These are phyloP conservation scores for Eudyptes chrysolophus DNA, from an alignment of 2,113 vertebrate species.

Conservation along the genomic window DNA sequence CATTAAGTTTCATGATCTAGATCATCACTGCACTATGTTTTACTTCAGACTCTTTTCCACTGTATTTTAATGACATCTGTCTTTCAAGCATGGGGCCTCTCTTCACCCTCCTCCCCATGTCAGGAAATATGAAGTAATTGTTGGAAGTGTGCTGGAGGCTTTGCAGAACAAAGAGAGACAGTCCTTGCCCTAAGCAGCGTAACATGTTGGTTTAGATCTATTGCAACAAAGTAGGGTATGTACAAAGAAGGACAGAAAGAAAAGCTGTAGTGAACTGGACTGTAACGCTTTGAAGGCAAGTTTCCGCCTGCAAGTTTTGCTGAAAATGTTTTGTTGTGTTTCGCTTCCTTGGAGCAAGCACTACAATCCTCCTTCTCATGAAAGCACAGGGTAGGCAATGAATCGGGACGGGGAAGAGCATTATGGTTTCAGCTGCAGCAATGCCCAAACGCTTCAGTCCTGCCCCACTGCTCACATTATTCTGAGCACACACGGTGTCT, in stretches of 20 bases:
- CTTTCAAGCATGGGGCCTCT: not conserved
- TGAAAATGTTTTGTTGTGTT: not conserved
- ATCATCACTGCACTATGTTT: not conserved
- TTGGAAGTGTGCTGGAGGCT: not conserved
- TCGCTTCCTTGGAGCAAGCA: not conserved
- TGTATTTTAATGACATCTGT: not conserved
- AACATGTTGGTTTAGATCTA: not conserved
- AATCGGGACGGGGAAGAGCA: not conserved
- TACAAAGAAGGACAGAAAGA: not conserved
- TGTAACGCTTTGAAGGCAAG: not conserved
- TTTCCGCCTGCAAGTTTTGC: not conserved
- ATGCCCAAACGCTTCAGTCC: rapidly evolving
- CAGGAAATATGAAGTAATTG: not conserved
- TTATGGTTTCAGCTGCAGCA: rapidly evolving
- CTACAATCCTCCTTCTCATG: not conserved
- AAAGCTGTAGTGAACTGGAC: not conserved
- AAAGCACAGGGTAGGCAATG: rapidly evolving
- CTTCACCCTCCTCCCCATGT: not conserved
- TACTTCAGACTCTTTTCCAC: not conserved
- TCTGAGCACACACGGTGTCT: rapidly evolving
- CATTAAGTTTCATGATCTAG: not conserved
- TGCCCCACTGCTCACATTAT: not conserved
- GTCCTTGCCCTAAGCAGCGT: not conserved
- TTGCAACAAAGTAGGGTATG: not conserved
- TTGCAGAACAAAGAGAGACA: not conserved